Evolutionary conservation across 2,888 invertebrate species (phyloP), one percentile per base, ranked within the genome.

Genomic region (Agrilus cyanescens): DNA sequence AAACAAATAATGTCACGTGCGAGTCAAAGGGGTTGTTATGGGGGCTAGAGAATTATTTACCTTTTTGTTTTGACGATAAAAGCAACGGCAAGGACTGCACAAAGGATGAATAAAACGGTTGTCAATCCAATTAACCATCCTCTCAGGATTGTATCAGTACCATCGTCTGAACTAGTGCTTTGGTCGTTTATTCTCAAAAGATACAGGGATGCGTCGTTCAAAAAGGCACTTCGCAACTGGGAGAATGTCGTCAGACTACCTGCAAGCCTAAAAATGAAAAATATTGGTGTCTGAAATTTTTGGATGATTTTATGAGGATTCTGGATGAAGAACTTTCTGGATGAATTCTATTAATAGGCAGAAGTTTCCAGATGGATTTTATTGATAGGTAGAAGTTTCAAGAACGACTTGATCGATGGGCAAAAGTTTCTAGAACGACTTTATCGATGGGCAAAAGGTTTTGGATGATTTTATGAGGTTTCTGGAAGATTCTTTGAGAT

Each of bases 21-120:
- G 13, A 10, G 12, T n/a, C 6, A 30, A 44, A 43, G 38, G 13
- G 18, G 34, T 35, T 13, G 3, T 15, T 37, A 13, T 31, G 5
- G 12, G n/a, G 14, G 31, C 14, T 29, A n/a, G 12, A 33, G 18
- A 32, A 30, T 13, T 25, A 53, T 57, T 57, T 58, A 80, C 80
- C 72, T 68, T 57, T 71, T 69, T 1, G 73, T 76, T 59, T 72
- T 73, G 37, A 78, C 46, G 45, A 76, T 62, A 58, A 74, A 78
- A 0, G 71, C 68, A 2, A 73, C 53, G 4, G 76, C 58, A 43
- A 81, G 62, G 43, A 75, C 55, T 35, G 76, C 51, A 30, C 70
- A 73, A 1, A 78, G 58, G 1, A 71, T 53, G 0, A 68, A 73
- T 2, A 79, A 63, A 5, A 78, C 62, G 1, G 70, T 72, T 1